A percentile compares a stretch with the other conserved stretches of the same genome.
phyloP scores from a whole-genome alignment of 1,140 invertebrate species.

The Drosophila lini region DNA sequence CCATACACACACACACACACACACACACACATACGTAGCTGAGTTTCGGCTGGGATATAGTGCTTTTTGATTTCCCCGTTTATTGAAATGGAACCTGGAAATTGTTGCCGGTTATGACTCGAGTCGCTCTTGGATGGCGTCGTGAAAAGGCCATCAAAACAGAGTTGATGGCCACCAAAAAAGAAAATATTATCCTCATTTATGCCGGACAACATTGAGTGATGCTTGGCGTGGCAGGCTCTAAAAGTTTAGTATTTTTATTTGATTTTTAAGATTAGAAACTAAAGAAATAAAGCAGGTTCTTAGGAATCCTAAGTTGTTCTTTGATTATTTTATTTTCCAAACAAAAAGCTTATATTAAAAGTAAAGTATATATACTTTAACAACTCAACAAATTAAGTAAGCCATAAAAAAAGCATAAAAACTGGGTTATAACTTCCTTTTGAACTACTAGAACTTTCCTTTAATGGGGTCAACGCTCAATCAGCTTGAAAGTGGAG shows the following conservation, averaged over 20 bases:
- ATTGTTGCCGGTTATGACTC: constrained; percentile 25
- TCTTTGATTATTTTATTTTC: background rate
- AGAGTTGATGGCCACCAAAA: constrained; percentile 20
- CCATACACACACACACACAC: background rate
- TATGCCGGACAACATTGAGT: constrained; percentile 16
- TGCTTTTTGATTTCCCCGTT: constrained; percentile 38
- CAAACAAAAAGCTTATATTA: background rate
- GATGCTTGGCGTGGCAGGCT: too few species aligned
- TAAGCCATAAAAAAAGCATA: background rate
- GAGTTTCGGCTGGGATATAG: constrained; percentile 11
- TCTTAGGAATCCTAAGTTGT: background rate
- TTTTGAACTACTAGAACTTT: background rate
- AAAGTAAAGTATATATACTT: background rate
- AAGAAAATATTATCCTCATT: constrained; percentile 18
- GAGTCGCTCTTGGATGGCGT: constrained; percentile 21
- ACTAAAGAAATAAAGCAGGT: too few species aligned
- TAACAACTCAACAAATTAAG: background rate
- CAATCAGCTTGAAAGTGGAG: background rate
- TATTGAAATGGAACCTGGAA: constrained; percentile 40
- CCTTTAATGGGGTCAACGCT: background rate
- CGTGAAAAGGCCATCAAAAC: constrained; percentile 32
- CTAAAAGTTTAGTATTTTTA: background rate
- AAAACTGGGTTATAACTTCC: background rate
- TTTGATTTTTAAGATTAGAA: constrained; percentile 11
- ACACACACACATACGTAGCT: background rate